Evolutionary conservation across 1,140 invertebrate genomes (phyloP), one percentile per base, ranked within the genome.

Genomic region (Drosophila tani): DNA sequence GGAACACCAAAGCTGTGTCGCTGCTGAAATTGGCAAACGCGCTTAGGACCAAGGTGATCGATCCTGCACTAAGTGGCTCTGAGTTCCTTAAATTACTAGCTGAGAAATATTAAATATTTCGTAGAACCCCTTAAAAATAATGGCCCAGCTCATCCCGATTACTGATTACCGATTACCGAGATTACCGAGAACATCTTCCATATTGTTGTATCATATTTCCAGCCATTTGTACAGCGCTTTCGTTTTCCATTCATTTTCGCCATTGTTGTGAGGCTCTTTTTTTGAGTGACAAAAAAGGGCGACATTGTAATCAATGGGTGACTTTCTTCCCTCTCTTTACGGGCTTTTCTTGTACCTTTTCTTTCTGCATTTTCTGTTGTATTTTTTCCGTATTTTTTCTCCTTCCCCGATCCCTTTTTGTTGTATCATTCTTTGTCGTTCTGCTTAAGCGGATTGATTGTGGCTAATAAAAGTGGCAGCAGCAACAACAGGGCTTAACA

Each of bases 371-470:
- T 49, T 24, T 27, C 15, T 29, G 5, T n/a, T 35, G 32, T 41
- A 21, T 43, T 9, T 27, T 40, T 21, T 27, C n/a, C 15, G 11
- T 41, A 43, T 32, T 19, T 0, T 7, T 24, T n/a, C 21, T 15
- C 17, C 5, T 19, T 14, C 24, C 21, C 19, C 50, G 41, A 7
- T 29, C 27, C 27, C 27, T 7, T 29, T 29, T 29, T 29, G 27
- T 9, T 32, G 29, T 32, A 60, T 59, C 66, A 19, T 56, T 43
- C 40, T 15, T 43, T 56, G 29, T 50, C 67, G 21, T 63, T 53
- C 49, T 55, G 59, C 65, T 83, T 88, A 88, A 87, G 83, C 77
- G 77, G 81, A 87, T 87, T 87, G 84, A 87, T 88, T 87, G 81
- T 79, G 77, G 84, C 77, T 87, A 87, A 87, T 87, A 87, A 87